Percentiles rank a stretch among this genome's conserved stretches.
phyloP scores from a whole-genome alignment of 2,797 vertebrate species.

The Phoebastria nigripes region DNA sequence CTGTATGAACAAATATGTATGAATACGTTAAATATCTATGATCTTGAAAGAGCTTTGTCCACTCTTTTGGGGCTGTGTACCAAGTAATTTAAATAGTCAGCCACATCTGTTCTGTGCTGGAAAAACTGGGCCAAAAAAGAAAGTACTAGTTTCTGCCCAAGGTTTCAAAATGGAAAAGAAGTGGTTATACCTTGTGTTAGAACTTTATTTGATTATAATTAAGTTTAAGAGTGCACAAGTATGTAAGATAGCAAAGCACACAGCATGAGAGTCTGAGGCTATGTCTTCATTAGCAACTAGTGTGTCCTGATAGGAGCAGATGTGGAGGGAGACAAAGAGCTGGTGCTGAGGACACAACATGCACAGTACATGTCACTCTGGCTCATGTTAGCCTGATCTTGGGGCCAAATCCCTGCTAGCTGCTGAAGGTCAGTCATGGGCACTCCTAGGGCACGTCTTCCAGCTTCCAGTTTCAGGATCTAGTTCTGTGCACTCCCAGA shows the following conservation, averaged over 20 bases:
- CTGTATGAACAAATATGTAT: neutral
- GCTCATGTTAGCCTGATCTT: neutral
- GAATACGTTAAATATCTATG: neutral
- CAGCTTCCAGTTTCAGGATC: neutral
- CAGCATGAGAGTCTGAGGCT: neutral
- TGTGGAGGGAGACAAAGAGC: neutral
- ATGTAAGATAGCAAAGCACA: neutral
- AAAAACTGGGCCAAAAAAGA: neutral
- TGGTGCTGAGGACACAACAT: fast-evolving
- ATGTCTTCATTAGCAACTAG: neutral
- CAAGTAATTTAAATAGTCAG: neutral
- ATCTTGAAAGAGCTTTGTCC: neutral
- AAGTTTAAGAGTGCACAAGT: neutral
- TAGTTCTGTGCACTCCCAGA: neutral
- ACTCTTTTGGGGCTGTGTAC: neutral
- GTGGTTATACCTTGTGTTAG: neutral
- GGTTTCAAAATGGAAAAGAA: neutral
- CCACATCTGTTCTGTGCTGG: neutral
- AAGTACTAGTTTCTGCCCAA: neutral
- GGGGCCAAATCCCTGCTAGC: neutral
- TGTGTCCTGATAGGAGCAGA: fast-evolving
- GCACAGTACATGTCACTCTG: fast-evolving
- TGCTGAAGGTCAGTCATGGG: neutral
- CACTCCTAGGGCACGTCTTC: neutral
- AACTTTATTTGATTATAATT: neutral